Evolutionary conservation across 2,797 vertebrate genomes (phyloP), one percentile per base, ranked within the genome.

Genomic region (Luscinia luscinia): DNA sequence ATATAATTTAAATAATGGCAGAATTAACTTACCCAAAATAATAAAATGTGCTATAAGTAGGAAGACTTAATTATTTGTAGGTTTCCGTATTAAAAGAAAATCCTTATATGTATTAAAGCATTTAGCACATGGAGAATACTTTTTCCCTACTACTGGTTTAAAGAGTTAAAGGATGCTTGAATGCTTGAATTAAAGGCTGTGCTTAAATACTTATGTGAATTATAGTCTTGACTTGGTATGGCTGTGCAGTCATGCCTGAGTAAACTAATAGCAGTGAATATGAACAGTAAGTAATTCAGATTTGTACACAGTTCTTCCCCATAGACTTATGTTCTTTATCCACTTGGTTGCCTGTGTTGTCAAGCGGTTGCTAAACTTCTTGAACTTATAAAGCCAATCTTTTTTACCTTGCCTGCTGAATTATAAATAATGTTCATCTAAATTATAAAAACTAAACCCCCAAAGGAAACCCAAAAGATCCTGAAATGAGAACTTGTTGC

Each of bases 291-390:
- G 85, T 87, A 89, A 80, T 62, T 69, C 69, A 73, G 20, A 67
- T 52, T 74, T 87, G 24, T 80, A 54, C 77, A 84, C 19, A 64
- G 52, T 68, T 91, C 70, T 94, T 95, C 57, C 76, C 45, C 48
- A 49, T 28, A 82, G 68, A 87, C 41, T 91, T 92, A 67, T 66
- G 46, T 59, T 83, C 48, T 72, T 95, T 90, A 84, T 63, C 77
- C 57, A 61, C 36, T 73, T 86, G 61, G 45, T 49, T 95, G 95
- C 40, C 38, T 87, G 4, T 34, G 48, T 81, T 84, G 43, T 83
- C 58, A 94, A 77, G 62, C 41, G 67, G 9, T 72, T 79, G 7
- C 46, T 88, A 89, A 61, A 63, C 38, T 74, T 83, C 23, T 43
- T 80, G 68, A 77, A 72, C 10, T 72, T 63, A 15, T 0, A 73